Evolutionary conservation across 1,140 invertebrate species (phyloP), one percentile per base, ranked within the genome.

Genomic region (Diplogasteroides magnus): DNA sequence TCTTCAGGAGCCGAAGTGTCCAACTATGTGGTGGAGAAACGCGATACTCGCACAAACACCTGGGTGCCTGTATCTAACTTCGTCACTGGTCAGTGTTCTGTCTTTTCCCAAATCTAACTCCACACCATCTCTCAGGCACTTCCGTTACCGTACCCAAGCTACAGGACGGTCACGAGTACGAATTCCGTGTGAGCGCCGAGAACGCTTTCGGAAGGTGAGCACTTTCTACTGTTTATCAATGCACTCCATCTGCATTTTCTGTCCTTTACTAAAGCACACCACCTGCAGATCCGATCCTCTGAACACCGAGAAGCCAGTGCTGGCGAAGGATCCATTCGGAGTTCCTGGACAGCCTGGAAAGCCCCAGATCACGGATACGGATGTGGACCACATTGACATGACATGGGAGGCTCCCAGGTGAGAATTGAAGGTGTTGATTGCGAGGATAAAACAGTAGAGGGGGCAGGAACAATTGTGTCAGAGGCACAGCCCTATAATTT

Each of bases 11-110:
- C 83, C 26, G 83, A 83, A 48, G 76, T 86, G 60, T 82, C 71
- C 61, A 91, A 91, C 27, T 98, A 97, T 83, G 89, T 95, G 27
- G 93, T 98, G 80, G 94, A 98, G 83, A 97, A 97, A 86, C 89
- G 92, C 19, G 94, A 97, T 84, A 86, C 91, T 66, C 91, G 94
- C 80, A 92, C 91, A 63, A 93, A 94, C 74, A 91, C 91, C 28
- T 98, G 95, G 95, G 92, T 96, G 57, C 93, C 93, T 64, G 93
- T 94, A 23, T 93, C 91, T 82, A 91, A 92, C 68, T 98, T 94
- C 81, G 89, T 94, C 0, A 89, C 90, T 32, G n/a, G n/a, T n/a
- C n/a, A n/a, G n/a, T n/a, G n/a, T n/a, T n/a, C n/a, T n/a, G n/a
- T n/a, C n/a, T n/a, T n/a, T n/a, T n/a, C n/a, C n/a, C n/a, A n/a